These are phyloP conservation scores for Varanus komodoensis DNA, from an alignment of 2,113 vertebrate species.

Conservation along the genomic window DNA sequence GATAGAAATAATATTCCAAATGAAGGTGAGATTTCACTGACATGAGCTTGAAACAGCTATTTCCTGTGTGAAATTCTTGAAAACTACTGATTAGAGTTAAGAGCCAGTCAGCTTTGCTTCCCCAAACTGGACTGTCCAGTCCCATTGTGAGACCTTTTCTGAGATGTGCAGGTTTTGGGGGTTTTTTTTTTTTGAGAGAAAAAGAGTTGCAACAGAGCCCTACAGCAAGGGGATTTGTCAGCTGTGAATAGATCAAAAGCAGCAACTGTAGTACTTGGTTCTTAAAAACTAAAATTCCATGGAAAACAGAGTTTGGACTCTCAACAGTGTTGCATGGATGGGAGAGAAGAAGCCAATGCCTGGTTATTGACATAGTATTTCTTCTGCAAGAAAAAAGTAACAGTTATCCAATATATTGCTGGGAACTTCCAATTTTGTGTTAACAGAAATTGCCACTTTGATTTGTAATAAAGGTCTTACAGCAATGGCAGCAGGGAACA, in stretches of 20 bases:
- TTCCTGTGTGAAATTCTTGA: constrained; percentile 35
- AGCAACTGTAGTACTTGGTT: constrained; percentile 43
- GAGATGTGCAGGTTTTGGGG: constrained; percentile 25
- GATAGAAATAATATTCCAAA: constrained; percentile 33
- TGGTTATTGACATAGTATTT: constrained; percentile 44
- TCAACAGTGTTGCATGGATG: not conserved
- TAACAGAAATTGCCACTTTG: constrained; percentile 36
- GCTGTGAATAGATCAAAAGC: constrained; percentile 44
- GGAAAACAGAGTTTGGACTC: constrained; percentile 19
- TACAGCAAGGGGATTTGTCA: constrained; percentile 44
- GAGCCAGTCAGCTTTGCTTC: constrained; percentile 14
- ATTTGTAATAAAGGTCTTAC: constrained; percentile 48
- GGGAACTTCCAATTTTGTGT: constrained; percentile 47
- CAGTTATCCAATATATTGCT: constrained; percentile 28
- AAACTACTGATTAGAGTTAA: constrained; percentile 24
- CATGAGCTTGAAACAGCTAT: constrained; percentile 25
- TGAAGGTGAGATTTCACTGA: constrained; percentile 29
- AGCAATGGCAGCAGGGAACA: constrained; percentile 49
- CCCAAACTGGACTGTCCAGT: constrained; percentile 25
- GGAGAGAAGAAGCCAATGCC: constrained; percentile 28
- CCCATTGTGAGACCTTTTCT: not conserved
- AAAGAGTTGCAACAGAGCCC: not conserved
- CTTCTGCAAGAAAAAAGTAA: constrained; percentile 16
- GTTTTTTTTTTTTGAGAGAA: not conserved
- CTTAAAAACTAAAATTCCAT: constrained; percentile 21